phyloP scores from a whole-genome alignment of 35 echinoderm and acorn worm species.

The Anneissia japonica region DNA sequence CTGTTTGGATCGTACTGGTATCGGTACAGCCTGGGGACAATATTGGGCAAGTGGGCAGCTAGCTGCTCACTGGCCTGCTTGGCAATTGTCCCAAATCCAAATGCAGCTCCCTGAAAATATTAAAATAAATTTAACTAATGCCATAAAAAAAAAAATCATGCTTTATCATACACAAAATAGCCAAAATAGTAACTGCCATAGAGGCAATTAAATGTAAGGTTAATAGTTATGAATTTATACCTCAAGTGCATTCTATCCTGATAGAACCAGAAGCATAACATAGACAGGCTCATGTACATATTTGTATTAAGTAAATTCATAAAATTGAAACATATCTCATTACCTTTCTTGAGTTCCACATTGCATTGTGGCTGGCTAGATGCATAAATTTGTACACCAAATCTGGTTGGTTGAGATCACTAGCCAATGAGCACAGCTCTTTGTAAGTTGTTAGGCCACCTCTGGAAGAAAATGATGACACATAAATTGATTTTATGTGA shows the following conservation, averaged over 20 bases:
- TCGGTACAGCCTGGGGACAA: slow-evolving; percentile 81
- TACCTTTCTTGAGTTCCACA: slow-evolving; percentile 99
- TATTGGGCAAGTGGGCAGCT: slow-evolving; percentile 47
- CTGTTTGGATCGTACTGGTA: slow-evolving; percentile 92
- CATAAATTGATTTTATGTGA: neutral
- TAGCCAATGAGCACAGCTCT: slow-evolving; percentile 91
- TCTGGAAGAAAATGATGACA: slow-evolving; percentile 40
- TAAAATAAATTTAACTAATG: too few species aligned
- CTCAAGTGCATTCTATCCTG: neutral
- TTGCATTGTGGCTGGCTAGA: slow-evolving; percentile 90
- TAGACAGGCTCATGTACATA: too few species aligned
- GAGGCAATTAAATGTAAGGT: neutral
- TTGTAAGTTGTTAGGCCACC: slow-evolving; percentile 82
- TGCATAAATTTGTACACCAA: slow-evolving; percentile 99
- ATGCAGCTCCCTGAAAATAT: slow-evolving; percentile 75
- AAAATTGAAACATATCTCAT: too few species aligned
- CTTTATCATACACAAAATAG: too few species aligned
- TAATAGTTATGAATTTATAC: too few species aligned
- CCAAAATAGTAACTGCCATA: too few species aligned
- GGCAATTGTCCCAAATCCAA: slow-evolving; percentile 86
- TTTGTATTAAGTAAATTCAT: too few species aligned
- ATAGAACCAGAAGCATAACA: neutral
- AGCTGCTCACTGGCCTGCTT: slow-evolving; percentile 78
- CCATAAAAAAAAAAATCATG: too few species aligned
- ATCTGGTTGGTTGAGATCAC: slow-evolving; percentile 97